Conservation (phyloP, 92 coral and sea anemone genomes). For the Paramuricea clavata region DNA sequence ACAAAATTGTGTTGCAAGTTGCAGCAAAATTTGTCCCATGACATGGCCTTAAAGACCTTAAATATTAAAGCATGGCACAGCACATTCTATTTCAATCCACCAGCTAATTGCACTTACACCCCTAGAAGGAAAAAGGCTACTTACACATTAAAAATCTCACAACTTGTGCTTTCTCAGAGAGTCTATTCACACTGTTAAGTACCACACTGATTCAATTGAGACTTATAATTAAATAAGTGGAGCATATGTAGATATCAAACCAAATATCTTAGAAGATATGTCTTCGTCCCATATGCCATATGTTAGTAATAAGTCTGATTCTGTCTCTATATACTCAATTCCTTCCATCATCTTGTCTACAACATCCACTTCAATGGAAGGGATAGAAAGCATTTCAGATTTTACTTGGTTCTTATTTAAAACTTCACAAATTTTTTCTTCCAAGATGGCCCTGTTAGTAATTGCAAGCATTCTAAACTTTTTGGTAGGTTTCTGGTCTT, state of each 20-base stretch:
- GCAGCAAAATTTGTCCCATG: too few species aligned
- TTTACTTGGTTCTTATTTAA: constrained; percentile 19
- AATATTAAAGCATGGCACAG: too few species aligned
- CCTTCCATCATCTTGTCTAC: constrained; percentile 55
- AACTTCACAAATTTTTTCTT: constrained; percentile 54
- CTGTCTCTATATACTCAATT: constrained; percentile 53
- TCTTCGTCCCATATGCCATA: constrained; percentile 59
- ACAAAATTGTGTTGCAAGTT: too few species aligned
- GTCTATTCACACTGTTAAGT: too few species aligned
- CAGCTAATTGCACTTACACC: too few species aligned
- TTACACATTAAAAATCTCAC: too few species aligned
- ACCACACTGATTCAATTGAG: too few species aligned
- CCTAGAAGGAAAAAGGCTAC: too few species aligned
- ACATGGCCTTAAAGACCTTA: too few species aligned
- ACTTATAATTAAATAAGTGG: neutral
- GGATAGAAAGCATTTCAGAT: neutral
- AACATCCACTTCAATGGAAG: constrained; percentile 12
- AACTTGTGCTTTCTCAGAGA: too few species aligned
- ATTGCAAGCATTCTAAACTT: constrained; percentile 47
- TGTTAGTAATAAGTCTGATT: constrained; percentile 51
- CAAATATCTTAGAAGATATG: constrained; percentile 59
- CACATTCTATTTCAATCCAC: too few species aligned
- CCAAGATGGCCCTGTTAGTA: constrained; percentile 41
- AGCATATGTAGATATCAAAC: constrained; percentile 23
- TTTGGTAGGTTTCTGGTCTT: neutral